phyloP scores from a whole-genome alignment of 2,113 vertebrate genomes.

The Odontophorus gujanensis region DNA sequence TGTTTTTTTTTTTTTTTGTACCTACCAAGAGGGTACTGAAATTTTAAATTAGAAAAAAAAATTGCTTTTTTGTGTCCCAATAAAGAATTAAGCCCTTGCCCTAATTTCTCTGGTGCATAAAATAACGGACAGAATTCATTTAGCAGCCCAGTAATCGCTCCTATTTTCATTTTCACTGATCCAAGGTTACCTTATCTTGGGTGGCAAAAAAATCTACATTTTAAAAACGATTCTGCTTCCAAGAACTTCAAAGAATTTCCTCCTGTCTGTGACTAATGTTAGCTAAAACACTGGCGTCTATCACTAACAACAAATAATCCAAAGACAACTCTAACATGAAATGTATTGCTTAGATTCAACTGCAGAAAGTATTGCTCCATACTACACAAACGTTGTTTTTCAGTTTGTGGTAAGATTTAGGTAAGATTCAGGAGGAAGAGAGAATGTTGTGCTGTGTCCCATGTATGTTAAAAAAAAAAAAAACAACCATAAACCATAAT shows the following conservation, averaged over 20 bases:
- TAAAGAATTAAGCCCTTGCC: neutral
- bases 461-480: neutral
- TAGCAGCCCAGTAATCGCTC: neutral
- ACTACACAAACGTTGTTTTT: neutral
- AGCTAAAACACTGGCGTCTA: conserved; percentile 4
- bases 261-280: conserved; percentile 46
- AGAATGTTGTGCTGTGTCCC: neutral
- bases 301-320: conserved; percentile 36
- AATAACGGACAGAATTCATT: neutral
- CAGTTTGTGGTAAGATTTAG: neutral
- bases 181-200: conserved; percentile 5
- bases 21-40: neutral
- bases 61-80: neutral
- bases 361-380: neutral
- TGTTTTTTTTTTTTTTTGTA: neutral
- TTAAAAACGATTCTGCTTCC: conserved; percentile 17
- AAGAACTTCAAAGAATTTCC: conserved; percentile 52
- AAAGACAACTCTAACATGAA: conserved; percentile 42
- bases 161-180: conserved; percentile 6
- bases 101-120: neutral
- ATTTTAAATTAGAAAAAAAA: neutral
- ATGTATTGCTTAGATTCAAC: conserved; percentile 18
- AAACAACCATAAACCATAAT: neutral
- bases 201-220: conserved; percentile 39
- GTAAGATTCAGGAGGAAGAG: neutral